Evolutionary conservation across 2,797 vertebrate genomes (phyloP).

Genomic region (Leptoclinus maculatus): DNA sequence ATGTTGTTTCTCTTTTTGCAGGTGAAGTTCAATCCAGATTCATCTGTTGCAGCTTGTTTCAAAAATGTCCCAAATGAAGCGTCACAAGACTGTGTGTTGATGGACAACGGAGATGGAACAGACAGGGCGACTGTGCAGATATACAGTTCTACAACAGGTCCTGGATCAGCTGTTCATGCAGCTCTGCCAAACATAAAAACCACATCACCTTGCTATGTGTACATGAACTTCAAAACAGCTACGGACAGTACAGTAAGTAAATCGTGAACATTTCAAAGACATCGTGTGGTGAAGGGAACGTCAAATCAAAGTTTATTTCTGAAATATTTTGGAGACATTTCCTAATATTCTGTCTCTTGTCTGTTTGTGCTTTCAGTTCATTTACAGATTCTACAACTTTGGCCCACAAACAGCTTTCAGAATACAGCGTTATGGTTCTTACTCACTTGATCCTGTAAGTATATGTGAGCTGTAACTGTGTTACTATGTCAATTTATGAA

Average conservation of each 20-base stretch:
- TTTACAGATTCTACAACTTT: neutral
- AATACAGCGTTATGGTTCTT: no score
- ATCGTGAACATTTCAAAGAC: neutral
- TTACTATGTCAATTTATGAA: neutral
- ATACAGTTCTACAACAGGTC: no score
- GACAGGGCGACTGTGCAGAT: no score
- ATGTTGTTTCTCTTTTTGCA: neutral
- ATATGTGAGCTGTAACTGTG: neutral
- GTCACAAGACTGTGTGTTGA: neutral
- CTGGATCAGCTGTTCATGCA: no score
- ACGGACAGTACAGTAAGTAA: no score
- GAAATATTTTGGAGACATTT: neutral
- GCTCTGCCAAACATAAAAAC: neutral
- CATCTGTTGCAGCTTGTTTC: neutral
- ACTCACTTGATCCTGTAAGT: neutral
- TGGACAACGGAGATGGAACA: no score
- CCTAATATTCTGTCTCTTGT: neutral
- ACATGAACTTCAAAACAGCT: accelerated
- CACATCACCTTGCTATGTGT: no score
- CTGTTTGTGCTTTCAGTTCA: neutral
- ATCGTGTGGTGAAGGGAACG: neutral
- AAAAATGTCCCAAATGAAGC: no score
- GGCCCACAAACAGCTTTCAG: no score
- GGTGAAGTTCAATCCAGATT: neutral
- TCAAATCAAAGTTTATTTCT: neutral